phyloP scores from a whole-genome alignment of 2,797 vertebrate species.

The Cyclopterus lumpus region DNA sequence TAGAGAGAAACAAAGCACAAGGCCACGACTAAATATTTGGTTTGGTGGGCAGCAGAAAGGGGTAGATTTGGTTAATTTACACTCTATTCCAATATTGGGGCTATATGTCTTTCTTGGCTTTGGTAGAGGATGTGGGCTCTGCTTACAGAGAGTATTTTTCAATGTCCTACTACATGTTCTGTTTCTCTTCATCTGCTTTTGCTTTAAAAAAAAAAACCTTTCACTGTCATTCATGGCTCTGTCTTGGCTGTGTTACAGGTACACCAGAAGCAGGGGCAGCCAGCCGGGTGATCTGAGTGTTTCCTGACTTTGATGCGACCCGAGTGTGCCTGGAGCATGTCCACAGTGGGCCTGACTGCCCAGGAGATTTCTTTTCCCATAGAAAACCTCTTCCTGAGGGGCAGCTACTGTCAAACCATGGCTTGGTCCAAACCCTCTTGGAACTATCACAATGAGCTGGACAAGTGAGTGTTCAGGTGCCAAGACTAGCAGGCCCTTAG shows the following conservation, averaged over 20 bases:
- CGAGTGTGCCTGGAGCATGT: slow-evolving; percentile 88
- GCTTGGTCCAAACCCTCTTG: slow-evolving; percentile 90
- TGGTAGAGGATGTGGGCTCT: slow-evolving; percentile 50
- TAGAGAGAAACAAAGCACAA: slow-evolving; percentile 66
- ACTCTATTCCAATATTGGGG: slow-evolving; percentile 20
- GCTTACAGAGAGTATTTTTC: slow-evolving; percentile 23
- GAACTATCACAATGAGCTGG: slow-evolving; percentile 82
- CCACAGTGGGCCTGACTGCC: slow-evolving; percentile 92
- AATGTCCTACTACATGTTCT: slow-evolving; percentile 28
- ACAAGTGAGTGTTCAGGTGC: slow-evolving; percentile 86
- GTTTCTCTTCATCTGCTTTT: slow-evolving; percentile 46
- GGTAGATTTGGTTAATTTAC: background rate
- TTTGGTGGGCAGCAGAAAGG: slow-evolving; percentile 2
- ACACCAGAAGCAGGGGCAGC: slow-evolving; percentile 74
- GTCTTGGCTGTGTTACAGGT: slow-evolving; percentile 77
- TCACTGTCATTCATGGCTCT: slow-evolving; percentile 46
- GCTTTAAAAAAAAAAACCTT: slow-evolving; percentile 34
- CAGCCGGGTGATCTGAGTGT: slow-evolving; percentile 78
- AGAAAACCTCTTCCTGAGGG: slow-evolving; percentile 89
- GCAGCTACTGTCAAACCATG: slow-evolving; percentile 87
- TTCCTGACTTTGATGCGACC: slow-evolving; percentile 84
- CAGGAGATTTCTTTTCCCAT: slow-evolving; percentile 92
- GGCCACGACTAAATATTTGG: slow-evolving; percentile 59
- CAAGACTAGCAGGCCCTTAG: background rate
- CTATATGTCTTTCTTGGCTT: slow-evolving; percentile 34